Evolutionary conservation across 2,888 invertebrate species (phyloP), one percentile per base, ranked within the genome.

Genomic region (Sphaerophoria rueppellii): DNA sequence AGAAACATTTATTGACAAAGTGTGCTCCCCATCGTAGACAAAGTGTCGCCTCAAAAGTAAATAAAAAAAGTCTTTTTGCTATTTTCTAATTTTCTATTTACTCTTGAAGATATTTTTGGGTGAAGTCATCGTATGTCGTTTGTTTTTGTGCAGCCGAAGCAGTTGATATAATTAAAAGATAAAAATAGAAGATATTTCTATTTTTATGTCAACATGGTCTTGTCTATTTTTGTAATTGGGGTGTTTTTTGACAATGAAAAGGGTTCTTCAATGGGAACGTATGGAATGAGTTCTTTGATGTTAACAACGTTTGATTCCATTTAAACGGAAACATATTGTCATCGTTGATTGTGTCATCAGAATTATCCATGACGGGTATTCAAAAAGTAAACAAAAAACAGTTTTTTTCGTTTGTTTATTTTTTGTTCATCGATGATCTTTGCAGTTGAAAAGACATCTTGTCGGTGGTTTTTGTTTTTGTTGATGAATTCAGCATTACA

Each of bases 31-130:
- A 24, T 24, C 35, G 12, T 58, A 69, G 79, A 69, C 74, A 67
- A 55, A 40, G 74, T 74, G 60, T 43, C 40, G 58, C 65, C 65
- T 37, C n/a, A 14, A 43, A 48, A 35, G 24, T 35, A 50, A 35
- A 50, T 35, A 63, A 0, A 63, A 35, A 57, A 2, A 58, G 14
- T 16, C 6, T 9, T 11, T 63, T 50, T 7, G 9, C 6, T 63
- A 34, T 11, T 63, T 50, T 32, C 11, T 6, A 50, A 46, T 65
- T 35, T 50, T 48, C 16, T n/a, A n/a, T 24, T 46, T 9, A 12
- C 12, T 7, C 40, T 40, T 9, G 40, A 11, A 11, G 40, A n/a
- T 43, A 6, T 11, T 40, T 61, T 63, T 63, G 14, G 50, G 35
- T 63, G 63, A 63, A 63, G 43, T 63, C 63, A 63, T 63, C 35